Conservation (phyloP, 2,113 vertebrate species). For the Perca fluviatilis region DNA sequence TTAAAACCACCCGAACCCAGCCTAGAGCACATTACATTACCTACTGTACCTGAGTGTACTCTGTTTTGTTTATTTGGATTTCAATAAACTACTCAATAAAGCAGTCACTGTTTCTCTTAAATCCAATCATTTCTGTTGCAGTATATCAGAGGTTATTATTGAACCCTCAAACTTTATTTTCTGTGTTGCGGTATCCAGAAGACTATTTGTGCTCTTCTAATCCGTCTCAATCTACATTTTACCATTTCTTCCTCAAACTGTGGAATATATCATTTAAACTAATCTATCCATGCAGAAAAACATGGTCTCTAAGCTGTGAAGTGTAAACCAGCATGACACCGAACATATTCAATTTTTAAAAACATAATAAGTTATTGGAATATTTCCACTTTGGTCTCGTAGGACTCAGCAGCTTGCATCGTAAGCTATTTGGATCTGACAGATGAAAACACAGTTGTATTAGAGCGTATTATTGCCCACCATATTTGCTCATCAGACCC, state of each 20-base stretch:
- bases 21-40: neutral
- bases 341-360: conserved; percentile 30
- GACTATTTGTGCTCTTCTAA: neutral
- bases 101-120: neutral
- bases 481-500: neutral
- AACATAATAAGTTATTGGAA: conserved; percentile 27
- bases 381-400: conserved; percentile 20
- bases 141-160: conserved; percentile 11
- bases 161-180: conserved; percentile 4
- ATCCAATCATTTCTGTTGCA: conserved; percentile 2
- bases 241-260: neutral
- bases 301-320: conserved; percentile 7
- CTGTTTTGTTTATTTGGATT: neutral
- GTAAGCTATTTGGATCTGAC: conserved; percentile 40
- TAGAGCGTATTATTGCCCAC: conserved; percentile 16
- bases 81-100: conserved; percentile 2
- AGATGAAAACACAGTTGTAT: conserved; percentile 49
- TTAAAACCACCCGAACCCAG: neutral
- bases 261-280: conserved; percentile 21
- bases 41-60: neutral
- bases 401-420: conserved; percentile 12
- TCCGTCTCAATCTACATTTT: neutral
- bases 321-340: conserved; percentile 10
- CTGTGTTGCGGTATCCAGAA: neutral
- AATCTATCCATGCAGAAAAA: conserved; percentile 22